phyloP scores from a whole-genome alignment of 1,140 invertebrate genomes.

The Temnothorax nylanderi region DNA sequence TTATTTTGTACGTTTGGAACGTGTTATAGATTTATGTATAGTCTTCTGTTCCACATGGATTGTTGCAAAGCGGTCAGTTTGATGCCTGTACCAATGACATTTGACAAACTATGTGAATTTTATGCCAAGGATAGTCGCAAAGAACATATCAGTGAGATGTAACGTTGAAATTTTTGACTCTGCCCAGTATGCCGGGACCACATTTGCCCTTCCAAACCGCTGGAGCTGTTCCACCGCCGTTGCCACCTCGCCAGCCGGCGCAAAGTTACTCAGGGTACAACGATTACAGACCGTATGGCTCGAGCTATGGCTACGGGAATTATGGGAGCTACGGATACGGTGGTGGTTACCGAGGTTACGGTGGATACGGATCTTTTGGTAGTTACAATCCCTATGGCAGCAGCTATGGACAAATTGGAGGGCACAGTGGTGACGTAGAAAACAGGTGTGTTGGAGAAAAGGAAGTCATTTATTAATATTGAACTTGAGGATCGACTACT shows the following conservation, averaged over 20 bases:
- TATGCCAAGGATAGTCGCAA: neutral
- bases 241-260: slow-evolving; percentile 76
- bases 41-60: neutral
- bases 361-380: slow-evolving; percentile 84
- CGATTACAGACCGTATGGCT: slow-evolving; percentile 78
- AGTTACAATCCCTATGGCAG: slow-evolving; percentile 43
- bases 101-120: neutral
- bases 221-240: slow-evolving; percentile 74
- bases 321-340: slow-evolving; percentile 65
- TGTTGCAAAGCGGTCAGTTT: neutral
- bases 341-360: slow-evolving; percentile 73
- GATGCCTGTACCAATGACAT: neutral
- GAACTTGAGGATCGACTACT: neutral
- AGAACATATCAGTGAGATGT: neutral
- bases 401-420: slow-evolving; percentile 80
- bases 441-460: slow-evolving; percentile 83
- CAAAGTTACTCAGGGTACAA: slow-evolving; percentile 72
- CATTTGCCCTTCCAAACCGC: slow-evolving; percentile 64
- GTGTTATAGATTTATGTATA: neutral
- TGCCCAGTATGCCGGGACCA: slow-evolving; percentile 48
- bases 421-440: slow-evolving; percentile 87
- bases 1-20: neutral
- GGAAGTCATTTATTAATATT: slow-evolving; percentile 8
- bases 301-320: slow-evolving; percentile 76
- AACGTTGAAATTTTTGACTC: neutral